These are phyloP conservation scores for Suricata suricatta DNA, from an alignment of 2,113 vertebrate genomes.

Conservation along the genomic window DNA sequence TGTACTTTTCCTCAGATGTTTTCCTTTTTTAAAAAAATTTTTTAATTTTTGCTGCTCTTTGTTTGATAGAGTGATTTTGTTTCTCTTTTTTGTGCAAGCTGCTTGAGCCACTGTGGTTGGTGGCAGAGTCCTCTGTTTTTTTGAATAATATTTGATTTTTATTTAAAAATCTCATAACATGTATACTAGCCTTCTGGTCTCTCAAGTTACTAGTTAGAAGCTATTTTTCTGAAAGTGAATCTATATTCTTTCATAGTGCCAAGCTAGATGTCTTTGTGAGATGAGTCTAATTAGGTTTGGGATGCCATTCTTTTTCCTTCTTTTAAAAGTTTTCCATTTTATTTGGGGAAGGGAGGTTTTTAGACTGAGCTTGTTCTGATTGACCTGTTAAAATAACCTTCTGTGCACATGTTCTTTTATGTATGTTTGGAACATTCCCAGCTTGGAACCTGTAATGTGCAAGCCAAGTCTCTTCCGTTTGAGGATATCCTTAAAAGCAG, in stretches of 20 bases:
- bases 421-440: conserved; percentile 79
- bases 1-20: conserved; percentile 82
- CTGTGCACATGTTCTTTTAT: conserved; percentile 77
- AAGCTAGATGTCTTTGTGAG: conserved; percentile 78
- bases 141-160: conserved; percentile 67
- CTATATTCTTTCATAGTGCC: conserved; percentile 86
- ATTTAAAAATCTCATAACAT: conserved; percentile 73
- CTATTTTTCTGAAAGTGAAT: conserved; percentile 85
- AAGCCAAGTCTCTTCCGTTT: conserved; percentile 67
- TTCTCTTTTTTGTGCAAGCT: conserved; percentile 73
- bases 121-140: conserved; percentile 70
- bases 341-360: conserved; percentile 52
- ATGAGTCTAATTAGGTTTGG: conserved; percentile 67
- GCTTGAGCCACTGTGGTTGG: conserved; percentile 65
- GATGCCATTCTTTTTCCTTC: not conserved
- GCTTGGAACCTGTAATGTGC: conserved; percentile 76
- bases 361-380: conserved; percentile 55
- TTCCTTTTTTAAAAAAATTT: conserved; percentile 77
- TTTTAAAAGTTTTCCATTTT: conserved; percentile 29
- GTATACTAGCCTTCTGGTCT: conserved; percentile 82
- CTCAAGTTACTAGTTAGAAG: conserved; percentile 82
- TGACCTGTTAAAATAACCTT: conserved; percentile 64
- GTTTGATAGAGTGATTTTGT: conserved; percentile 74
- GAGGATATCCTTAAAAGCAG: conserved; percentile 68
- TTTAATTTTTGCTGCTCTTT: conserved; percentile 68